A percentile compares a stretch with the other conserved stretches of the same genome.
phyloP scores from a whole-genome alignment of 2,113 vertebrate species.

The Eidolon helvum region DNA sequence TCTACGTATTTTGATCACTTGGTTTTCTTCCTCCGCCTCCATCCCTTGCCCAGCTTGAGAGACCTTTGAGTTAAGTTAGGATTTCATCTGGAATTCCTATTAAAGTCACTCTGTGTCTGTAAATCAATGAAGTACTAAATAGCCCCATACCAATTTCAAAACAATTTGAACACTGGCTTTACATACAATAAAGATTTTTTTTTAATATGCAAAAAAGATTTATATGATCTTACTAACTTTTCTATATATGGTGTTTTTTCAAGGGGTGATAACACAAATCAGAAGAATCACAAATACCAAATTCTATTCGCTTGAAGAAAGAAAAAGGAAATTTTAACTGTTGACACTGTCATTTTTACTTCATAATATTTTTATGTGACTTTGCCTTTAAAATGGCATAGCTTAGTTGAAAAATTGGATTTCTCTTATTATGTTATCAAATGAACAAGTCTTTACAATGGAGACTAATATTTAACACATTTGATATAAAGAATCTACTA shows the following conservation, averaged over 20 bases:
- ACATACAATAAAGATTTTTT: neutral
- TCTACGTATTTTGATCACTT: neutral
- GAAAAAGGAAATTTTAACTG: neutral
- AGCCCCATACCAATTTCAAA: neutral
- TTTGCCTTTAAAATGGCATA: neutral
- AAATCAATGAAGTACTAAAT: neutral
- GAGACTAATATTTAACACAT: neutral
- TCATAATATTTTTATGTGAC: neutral
- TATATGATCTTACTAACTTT: neutral
- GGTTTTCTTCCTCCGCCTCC: neutral
- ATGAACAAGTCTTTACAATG: neutral
- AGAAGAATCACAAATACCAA: neutral
- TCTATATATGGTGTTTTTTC: neutral
- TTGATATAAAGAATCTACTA: neutral
- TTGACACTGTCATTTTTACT: neutral
- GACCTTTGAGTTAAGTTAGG: neutral
- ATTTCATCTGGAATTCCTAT: neutral
- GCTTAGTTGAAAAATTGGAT: neutral
- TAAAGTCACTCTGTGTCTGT: neutral
- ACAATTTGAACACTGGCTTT: neutral
- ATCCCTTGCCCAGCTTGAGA: neutral
- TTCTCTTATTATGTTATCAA: neutral
- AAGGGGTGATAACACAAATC: neutral
- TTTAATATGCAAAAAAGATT: neutral
- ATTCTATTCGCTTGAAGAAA: neutral